phyloP scores from a whole-genome alignment of 2,888 invertebrate species.

The Allophyes oxyacanthae region DNA sequence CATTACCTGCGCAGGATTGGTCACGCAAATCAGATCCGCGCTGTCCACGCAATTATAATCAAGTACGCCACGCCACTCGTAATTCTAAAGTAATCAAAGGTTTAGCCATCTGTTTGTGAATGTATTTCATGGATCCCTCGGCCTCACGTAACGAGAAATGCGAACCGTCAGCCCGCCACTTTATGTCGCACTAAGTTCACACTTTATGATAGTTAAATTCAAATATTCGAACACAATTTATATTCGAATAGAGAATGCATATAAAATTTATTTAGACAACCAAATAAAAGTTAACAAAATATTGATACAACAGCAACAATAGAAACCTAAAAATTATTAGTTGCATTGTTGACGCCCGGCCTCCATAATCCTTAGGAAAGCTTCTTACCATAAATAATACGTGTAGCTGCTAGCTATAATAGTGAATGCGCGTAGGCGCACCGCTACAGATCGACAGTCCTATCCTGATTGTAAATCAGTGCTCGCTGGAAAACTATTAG shows the following conservation, averaged over 20 bases:
- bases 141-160: slow-evolving; percentile 58
- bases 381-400: slow-evolving; percentile 89
- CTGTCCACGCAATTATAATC: slow-evolving; percentile 89
- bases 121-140: slow-evolving; percentile 57
- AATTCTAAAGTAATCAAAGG: slow-evolving; percentile 88
- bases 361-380: slow-evolving; percentile 86
- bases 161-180: slow-evolving; percentile 54
- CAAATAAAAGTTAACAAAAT: slow-evolving; percentile 64
- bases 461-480: slow-evolving; percentile 88
- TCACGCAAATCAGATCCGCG: slow-evolving; percentile 86
- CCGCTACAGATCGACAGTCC: slow-evolving; percentile 82
- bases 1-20: slow-evolving; percentile 84
- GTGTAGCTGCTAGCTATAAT: slow-evolving; percentile 86
- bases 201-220: slow-evolving; percentile 56
- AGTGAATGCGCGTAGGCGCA: slow-evolving; percentile 83
- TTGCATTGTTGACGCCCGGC: slow-evolving; percentile 85
- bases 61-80: slow-evolving; percentile 82
- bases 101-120: slow-evolving; percentile 78
- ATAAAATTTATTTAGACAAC: slow-evolving; percentile 58
- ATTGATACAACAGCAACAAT: slow-evolving; percentile 64
- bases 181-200: slow-evolving; percentile 59
- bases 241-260: slow-evolving; percentile 49
- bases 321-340: slow-evolving; percentile 69
- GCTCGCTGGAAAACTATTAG: slow-evolving; percentile 72
- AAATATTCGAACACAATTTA: slow-evolving; percentile 58